These are phyloP conservation scores for Vulpes ferrilata DNA, from an alignment of 2,113 vertebrate species.

Conservation along the genomic window DNA sequence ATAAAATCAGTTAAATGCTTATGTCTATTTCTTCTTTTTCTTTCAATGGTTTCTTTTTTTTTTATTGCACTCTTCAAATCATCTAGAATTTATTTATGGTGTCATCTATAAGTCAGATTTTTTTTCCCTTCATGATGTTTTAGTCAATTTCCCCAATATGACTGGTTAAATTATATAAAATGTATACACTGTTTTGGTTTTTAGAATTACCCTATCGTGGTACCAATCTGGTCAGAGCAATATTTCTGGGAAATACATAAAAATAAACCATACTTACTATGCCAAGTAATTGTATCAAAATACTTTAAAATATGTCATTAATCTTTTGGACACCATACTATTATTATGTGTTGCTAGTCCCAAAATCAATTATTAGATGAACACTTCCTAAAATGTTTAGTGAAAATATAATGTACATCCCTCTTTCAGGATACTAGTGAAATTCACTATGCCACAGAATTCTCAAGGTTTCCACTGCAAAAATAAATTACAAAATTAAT, in stretches of 20 bases:
- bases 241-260: slow-evolving; percentile 32
- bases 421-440: background rate
- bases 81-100: background rate
- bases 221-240: background rate
- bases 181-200: background rate
- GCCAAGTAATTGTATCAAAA: slow-evolving; percentile 13
- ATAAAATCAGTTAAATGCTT: background rate
- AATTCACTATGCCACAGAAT: background rate
- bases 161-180: slow-evolving; percentile 36
- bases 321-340: background rate
- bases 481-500: background rate
- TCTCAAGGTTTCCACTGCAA: background rate
- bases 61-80: slow-evolving; percentile 2
- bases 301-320: slow-evolving; percentile 3
- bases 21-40: background rate
- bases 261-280: background rate
- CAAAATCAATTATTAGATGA: slow-evolving; percentile 12
- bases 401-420: background rate
- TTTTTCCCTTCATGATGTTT: background rate
- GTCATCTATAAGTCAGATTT: background rate
- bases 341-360: background rate
- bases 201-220: background rate
- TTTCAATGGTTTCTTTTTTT: background rate
- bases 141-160: background rate
- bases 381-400: background rate